phyloP scores from a whole-genome alignment of 2,888 invertebrate species.

The Gonocerus acuteangulatus region DNA sequence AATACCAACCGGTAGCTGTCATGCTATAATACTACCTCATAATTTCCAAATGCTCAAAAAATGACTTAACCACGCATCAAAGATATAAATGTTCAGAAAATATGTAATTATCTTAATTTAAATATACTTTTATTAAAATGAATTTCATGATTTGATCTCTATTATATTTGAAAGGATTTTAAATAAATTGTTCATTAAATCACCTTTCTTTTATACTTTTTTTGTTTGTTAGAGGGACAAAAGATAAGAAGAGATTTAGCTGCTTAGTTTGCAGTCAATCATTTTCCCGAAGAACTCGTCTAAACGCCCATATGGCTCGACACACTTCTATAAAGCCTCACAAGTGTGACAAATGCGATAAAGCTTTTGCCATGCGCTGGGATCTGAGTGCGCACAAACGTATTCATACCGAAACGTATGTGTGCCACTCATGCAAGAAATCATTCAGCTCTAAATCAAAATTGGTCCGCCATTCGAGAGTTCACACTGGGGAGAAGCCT shows the following conservation, averaged over 20 bases:
- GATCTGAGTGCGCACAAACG: constrained; percentile 43
- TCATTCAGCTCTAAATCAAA: constrained; percentile 44
- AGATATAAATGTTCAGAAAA: no score
- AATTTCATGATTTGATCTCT: no score
- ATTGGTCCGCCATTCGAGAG: constrained; percentile 43
- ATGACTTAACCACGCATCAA: no score
- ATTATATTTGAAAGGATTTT: no score
- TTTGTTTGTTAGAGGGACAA: constrained; percentile 19
- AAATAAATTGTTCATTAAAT: no score
- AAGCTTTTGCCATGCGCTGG: constrained; percentile 43
- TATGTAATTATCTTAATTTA: no score
- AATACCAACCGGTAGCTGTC: no score
- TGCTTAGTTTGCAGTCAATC: constrained; percentile 43
- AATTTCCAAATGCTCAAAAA: no score
- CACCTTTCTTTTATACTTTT: no score
- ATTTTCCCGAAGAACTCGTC: constrained; percentile 42
- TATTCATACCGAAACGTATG: constrained; percentile 42
- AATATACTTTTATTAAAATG: no score
- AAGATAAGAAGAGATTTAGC: constrained; percentile 38
- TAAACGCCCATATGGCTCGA: constrained; percentile 43
- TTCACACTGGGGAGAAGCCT: constrained; percentile 43
- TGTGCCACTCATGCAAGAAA: constrained; percentile 43
- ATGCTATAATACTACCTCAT: no score
- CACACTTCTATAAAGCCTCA: constrained; percentile 43
- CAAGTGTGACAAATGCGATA: constrained; percentile 43